These are phyloP conservation scores for Suricata suricatta DNA, from an alignment of 2,113 vertebrate genomes.

Conservation along the genomic window DNA sequence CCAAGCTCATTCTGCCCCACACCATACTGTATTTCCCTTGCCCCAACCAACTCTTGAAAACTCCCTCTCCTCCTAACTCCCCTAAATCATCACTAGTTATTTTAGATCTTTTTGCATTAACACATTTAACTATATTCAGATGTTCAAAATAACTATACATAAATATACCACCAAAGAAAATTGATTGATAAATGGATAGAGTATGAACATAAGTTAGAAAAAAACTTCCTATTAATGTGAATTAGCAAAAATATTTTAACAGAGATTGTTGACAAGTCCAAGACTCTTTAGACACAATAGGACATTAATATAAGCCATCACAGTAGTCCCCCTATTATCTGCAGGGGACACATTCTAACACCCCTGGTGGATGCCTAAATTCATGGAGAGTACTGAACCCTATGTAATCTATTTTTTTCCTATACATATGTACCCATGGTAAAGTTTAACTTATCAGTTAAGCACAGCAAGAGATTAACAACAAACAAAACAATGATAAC, in stretches of 20 bases:
- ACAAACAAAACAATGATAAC: not conserved
- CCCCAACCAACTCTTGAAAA: not conserved
- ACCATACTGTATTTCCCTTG: not conserved
- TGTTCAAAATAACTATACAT: conserved; percentile 13
- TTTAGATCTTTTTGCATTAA: not conserved
- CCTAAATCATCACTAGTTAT: not conserved
- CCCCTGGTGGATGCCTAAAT: not conserved
- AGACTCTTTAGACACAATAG: not conserved
- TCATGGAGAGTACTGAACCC: not conserved
- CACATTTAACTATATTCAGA: not conserved
- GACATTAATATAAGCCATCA: not conserved
- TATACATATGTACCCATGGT: not conserved
- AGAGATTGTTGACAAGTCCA: not conserved
- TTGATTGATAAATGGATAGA: not conserved
- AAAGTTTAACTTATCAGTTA: not conserved
- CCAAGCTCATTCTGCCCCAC: not conserved
- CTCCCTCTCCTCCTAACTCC: not conserved
- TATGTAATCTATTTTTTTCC: not conserved
- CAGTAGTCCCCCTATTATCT: not conserved
- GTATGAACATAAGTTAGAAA: not conserved
- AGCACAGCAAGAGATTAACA: not conserved
- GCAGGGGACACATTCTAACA: not conserved
- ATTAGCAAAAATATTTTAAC: not conserved
- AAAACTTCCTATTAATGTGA: not conserved
- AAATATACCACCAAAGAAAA: not conserved